Percentiles rank a stretch among this genome's conserved stretches.
Conservation (phyloP, 2,113 vertebrate species). For the Melospiza georgiana region DNA sequence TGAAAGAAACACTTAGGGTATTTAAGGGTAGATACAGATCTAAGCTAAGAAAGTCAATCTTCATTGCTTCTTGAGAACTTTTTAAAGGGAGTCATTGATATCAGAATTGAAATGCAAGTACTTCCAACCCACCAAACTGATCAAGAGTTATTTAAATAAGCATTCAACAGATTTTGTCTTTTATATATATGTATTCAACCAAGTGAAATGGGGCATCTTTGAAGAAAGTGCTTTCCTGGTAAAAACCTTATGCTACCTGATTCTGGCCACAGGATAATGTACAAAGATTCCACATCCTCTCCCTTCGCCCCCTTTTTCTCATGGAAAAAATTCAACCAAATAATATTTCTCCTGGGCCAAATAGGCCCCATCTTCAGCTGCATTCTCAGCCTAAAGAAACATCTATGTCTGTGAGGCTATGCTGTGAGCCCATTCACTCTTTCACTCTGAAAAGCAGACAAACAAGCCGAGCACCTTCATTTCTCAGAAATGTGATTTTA, state of each 20-base stretch:
- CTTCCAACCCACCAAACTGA: background rate
- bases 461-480: background rate
- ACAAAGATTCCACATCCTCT: background rate
- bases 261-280: background rate
- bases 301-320: rapidly evolving
- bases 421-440: rapidly evolving
- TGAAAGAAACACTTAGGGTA: background rate
- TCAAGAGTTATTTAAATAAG: background rate
- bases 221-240: background rate
- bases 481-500: background rate
- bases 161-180: background rate
- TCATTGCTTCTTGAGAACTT: background rate
- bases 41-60: background rate
- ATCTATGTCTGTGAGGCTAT: background rate
- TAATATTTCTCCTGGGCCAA: background rate
- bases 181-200: background rate
- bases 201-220: background rate
- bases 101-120: background rate
- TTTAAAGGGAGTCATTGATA: background rate
- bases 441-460: background rate
- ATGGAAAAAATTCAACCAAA: background rate
- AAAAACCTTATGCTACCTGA: background rate
- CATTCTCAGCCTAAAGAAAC: background rate
- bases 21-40: background rate
- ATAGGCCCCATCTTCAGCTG: background rate